Base-by-base conservation (phyloP, 2,888 invertebrate genomes). In the Myopa tessellatipennis region DNA sequence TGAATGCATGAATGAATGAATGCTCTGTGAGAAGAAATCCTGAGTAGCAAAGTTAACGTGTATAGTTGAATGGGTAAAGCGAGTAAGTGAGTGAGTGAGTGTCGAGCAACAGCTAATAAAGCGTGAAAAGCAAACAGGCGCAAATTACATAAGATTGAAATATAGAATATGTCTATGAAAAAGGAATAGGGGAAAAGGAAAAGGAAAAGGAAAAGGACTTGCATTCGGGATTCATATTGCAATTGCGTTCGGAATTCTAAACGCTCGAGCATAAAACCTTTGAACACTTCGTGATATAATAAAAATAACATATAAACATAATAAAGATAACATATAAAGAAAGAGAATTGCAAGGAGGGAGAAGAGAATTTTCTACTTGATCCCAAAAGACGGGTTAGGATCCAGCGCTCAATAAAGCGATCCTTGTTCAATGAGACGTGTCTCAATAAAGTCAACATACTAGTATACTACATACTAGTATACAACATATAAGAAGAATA, bases 71-170 rank as follows among this genome's bases (percentile, higher is more conserved):
- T 55, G 74, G 65, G 67, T 67, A 71, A 45, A 45, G 45, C 45
- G 26, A 45, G 45, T 45, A 45, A 45, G 45, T 45, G 10, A 45
- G 3, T 1, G 7, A 45, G 45, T 45, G 45, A 45, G 45, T 45
- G 45, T 45, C 45, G 10, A 10, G 10, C 45, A 45, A 73, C 69
- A 77, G 76, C 79, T 79, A 79, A 79, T 79, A 79, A 77, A 79
- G 74, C 79, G 74, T 79, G 74, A 76, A 79, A 79, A 79, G 65
- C 55, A 78, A 73, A 77, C 71, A 77, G 72, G 60, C 45, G 63
- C 67, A 72, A 76, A 79, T 68, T 68, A 63, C 63, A 79, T 69
- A 74, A 73, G 67, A 58, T 69, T 61, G 50, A 68, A 34, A 45
- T 61, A 72, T 72, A 76, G 73, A 72, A 18, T 60, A 34, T 12